phyloP scores from a whole-genome alignment of 1,140 invertebrate species.

The Leptonema lineaticorne region DNA sequence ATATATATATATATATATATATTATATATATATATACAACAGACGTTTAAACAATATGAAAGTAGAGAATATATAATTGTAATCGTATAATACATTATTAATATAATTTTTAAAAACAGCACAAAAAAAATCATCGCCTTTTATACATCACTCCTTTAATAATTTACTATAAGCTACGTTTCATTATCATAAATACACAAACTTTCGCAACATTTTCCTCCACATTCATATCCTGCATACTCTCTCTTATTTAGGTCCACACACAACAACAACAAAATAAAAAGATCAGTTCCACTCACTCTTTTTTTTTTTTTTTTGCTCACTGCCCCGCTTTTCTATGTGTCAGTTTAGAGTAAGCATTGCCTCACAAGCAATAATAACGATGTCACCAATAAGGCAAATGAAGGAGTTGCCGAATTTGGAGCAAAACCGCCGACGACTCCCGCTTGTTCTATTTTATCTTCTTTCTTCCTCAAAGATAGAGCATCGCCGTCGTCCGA shows the following conservation, averaged over 20 bases:
- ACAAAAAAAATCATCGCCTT: not conserved
- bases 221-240: constrained; percentile 4
- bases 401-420: constrained; percentile 43
- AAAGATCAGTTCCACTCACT: not conserved
- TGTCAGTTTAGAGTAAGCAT: constrained; percentile 30
- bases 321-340: constrained; percentile 13
- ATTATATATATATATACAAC: constrained; percentile 7
- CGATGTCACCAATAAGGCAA: constrained; percentile 30
- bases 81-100: not conserved
- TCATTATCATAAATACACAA: too few species aligned
- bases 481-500: constrained; percentile 49
- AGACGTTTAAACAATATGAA: constrained; percentile 5
- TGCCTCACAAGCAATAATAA: constrained; percentile 32
- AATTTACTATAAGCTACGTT: constrained; percentile 5
- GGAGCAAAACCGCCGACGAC: constrained; percentile 48
- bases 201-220: not conserved
- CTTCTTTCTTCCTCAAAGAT: constrained; percentile 45
- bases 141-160: not conserved
- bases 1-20: too few species aligned
- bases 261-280: constrained; percentile 20
- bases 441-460: constrained; percentile 49
- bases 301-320: constrained; percentile 9
- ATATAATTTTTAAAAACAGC: constrained; percentile 22
- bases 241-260: not conserved
- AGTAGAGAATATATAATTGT: not conserved